phyloP scores from a whole-genome alignment of 2,888 invertebrate genomes.

The Phalera bucephala region DNA sequence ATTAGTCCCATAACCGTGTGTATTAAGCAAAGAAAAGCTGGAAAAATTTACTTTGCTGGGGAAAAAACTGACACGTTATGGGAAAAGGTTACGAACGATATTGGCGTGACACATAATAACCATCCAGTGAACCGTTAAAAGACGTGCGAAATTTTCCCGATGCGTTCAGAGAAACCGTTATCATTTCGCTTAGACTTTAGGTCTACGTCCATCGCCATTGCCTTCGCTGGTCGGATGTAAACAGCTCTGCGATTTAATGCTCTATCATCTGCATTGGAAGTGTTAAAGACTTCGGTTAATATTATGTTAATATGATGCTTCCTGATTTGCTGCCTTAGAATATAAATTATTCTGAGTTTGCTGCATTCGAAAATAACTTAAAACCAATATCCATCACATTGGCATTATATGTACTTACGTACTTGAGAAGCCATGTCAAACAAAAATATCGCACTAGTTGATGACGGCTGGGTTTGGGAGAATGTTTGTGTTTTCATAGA shows the following conservation, averaged over 20 bases:
- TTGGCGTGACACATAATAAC: slow-evolving; percentile 31
- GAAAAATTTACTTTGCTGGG: slow-evolving; percentile 53
- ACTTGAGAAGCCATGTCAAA: too few relatives aligned
- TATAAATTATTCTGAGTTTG: too few relatives aligned
- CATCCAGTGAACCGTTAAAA: background rate
- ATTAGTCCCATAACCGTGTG: slow-evolving; percentile 39
- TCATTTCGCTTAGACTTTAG: slow-evolving; percentile 69
- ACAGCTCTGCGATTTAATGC: slow-evolving; percentile 30
- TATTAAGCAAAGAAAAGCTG: slow-evolving; percentile 35
- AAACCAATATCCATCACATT: too few relatives aligned
- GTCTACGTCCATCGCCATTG: slow-evolving; percentile 66
- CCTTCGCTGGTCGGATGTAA: slow-evolving; percentile 47
- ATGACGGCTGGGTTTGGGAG: too few relatives aligned
- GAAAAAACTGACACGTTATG: slow-evolving; percentile 56
- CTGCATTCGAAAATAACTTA: too few relatives aligned
- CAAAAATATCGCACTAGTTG: too few relatives aligned
- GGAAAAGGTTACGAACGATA: slow-evolving; percentile 47
- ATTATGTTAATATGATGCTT: too few relatives aligned
- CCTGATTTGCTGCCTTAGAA: too few relatives aligned
- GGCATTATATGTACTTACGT: too few relatives aligned
- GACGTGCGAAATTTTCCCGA: slow-evolving; percentile 53
- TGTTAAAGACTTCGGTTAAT: too few relatives aligned
- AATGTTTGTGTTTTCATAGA: too few relatives aligned
- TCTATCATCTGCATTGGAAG: too few relatives aligned
- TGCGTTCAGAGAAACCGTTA: slow-evolving; percentile 47